Evolutionary conservation across 1,140 invertebrate genomes (phyloP).

Genomic region (Galleria mellonella): DNA sequence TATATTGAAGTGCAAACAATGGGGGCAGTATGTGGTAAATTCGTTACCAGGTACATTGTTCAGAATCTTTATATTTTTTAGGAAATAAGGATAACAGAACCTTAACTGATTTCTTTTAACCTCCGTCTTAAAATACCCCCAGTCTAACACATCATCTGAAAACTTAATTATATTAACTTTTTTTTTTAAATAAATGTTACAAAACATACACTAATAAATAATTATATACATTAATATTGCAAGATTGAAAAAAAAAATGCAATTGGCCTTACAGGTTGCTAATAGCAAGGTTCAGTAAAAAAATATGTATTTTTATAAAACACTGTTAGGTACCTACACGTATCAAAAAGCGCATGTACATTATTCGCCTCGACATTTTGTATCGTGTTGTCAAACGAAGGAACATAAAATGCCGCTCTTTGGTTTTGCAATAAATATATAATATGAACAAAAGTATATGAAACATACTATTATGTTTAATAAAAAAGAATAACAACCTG

Average conservation of each 20-base stretch:
- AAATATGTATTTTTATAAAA: constrained; percentile 19
- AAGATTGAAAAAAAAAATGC: constrained; percentile 11
- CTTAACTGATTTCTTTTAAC: too few species aligned
- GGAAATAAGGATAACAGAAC: too few species aligned
- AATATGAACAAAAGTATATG: constrained; percentile 3
- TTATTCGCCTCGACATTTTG: background rate
- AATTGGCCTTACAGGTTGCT: constrained; percentile 17
- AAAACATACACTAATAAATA: constrained; percentile 2
- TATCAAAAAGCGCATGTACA: background rate
- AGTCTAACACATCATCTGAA: too few species aligned
- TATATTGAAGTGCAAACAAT: constrained; percentile 7
- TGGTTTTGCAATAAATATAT: constrained; percentile 23
- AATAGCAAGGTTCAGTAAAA: constrained; percentile 1
- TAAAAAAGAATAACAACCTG: constrained; percentile 15
- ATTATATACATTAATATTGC: constrained; percentile 15
- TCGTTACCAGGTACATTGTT: too few species aligned
- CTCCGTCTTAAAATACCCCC: too few species aligned
- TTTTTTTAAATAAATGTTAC: constrained; percentile 1
- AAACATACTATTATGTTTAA: background rate
- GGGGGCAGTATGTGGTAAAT: too few species aligned
- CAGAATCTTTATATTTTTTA: too few species aligned
- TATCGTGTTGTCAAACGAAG: background rate
- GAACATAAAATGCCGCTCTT: constrained; percentile 27
- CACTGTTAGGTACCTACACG: constrained; percentile 2
- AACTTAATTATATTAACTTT: background rate